Percentiles rank a stretch among this genome's conserved stretches.
Evolutionary conservation across 2,888 invertebrate genomes (phyloP).

Genomic region (Nezara viridula): DNA sequence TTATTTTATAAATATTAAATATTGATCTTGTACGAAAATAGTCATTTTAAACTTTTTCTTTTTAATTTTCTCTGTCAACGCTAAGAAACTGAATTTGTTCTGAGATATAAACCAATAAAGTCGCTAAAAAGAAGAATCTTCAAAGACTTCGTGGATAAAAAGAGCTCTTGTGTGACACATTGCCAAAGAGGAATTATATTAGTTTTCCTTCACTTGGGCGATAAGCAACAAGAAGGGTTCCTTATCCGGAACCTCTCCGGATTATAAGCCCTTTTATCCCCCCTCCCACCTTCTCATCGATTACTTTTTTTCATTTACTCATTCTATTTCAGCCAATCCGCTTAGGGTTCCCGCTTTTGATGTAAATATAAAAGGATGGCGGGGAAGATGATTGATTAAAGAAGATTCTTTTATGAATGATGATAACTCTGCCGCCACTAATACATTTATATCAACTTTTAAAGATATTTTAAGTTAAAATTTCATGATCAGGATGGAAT

Average conservation of each 20-base stretch:
- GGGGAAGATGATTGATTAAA: not conserved
- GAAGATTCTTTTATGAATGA: not conserved
- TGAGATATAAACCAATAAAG: not conserved
- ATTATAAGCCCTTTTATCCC: not conserved
- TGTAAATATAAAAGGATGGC: not conserved
- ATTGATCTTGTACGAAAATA: too few species aligned
- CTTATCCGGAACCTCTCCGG: not conserved
- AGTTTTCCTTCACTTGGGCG: not conserved
- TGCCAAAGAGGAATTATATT: not conserved
- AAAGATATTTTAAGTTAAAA: too few species aligned
- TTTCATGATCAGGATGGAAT: too few species aligned
- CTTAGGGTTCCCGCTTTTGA: conserved; percentile 1
- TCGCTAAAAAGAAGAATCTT: not conserved
- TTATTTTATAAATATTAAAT: too few species aligned
- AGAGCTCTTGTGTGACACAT: not conserved
- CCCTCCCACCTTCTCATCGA: not conserved
- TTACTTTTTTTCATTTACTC: conserved; percentile 24
- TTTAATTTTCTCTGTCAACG: too few species aligned
- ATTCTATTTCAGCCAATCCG: not conserved
- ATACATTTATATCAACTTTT: not conserved
- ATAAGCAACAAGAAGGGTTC: not conserved
- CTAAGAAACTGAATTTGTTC: not conserved
- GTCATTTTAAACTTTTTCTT: too few species aligned
- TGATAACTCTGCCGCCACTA: not conserved
- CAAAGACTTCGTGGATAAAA: not conserved